Evolutionary conservation across 2,888 invertebrate species (phyloP), one percentile per base, ranked within the genome.

Genomic region (Nebria salina): DNA sequence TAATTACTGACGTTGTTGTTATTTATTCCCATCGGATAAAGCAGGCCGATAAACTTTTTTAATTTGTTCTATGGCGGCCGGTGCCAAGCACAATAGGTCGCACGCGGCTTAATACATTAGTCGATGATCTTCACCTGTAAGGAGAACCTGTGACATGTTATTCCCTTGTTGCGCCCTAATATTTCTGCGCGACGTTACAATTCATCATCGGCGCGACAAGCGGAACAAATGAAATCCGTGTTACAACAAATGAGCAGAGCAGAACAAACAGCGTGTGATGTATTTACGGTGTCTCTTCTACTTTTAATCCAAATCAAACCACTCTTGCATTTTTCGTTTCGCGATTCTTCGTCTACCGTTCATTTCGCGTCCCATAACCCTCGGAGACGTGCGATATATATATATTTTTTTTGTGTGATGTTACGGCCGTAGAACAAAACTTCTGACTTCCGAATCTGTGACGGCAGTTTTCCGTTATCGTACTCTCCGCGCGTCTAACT

Each of bases 161-260:
- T 54, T 54, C 54, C 54, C 54, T 54, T 54, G 54, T 13, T 54
- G 54, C 54, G 54, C 8, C 13, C 11, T 54, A 11, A 34, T 83
- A 85, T 84, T 86, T 85, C 85, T 34, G 5, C 34, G 54, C 54
- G 54, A 54, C 13, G 7, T 54, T 54, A 34, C 84, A 85, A 84
- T 86, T 85, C 85, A 85, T 87, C 87, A 86, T 84, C 84, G 83
- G 83, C 83, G 85, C 85, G 86, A 86, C 87, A 87, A 86, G 85
- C 87, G 86, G 86, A 87, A 87, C 87, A 87, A 87, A 87, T 87
- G 86, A 86, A 87, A 86, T 87, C 86, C 83, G 65, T 78, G 72
- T 76, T 74, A 70, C 72, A 41, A 34, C 73, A 77, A 41, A 43
- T 43, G 34, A 34, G 34, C 34, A 4, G 34, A 34, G 2, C 34